Percentiles rank a stretch among this genome's conserved stretches.
phyloP scores from a whole-genome alignment of 92 coral and sea anemone genomes.

The Porites cylindrica region DNA sequence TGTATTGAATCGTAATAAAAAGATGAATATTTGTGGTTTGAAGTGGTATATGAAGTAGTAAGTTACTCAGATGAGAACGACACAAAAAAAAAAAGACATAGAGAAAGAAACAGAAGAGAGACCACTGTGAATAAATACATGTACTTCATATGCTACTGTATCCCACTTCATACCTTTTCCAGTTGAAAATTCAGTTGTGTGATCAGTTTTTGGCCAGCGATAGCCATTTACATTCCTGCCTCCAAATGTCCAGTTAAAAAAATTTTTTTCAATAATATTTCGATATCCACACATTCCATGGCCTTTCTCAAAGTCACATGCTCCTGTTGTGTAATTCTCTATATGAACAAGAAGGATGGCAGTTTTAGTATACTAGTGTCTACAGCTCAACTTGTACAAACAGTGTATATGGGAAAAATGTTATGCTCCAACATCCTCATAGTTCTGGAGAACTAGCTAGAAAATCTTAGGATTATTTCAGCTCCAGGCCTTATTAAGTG shows the following conservation, averaged over 20 bases:
- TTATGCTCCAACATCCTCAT: too few species aligned
- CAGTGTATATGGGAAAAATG: too few species aligned
- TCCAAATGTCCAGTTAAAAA: slow-evolving; percentile 58
- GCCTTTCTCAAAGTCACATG: slow-evolving; percentile 63
- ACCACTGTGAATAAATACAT: background rate
- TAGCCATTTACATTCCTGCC: background rate
- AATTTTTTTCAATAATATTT: slow-evolving; percentile 17
- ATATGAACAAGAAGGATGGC: background rate
- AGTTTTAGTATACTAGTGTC: background rate
- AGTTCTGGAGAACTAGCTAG: too few species aligned
- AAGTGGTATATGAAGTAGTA: too few species aligned
- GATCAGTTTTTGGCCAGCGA: slow-evolving; percentile 55
- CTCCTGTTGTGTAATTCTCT: slow-evolving; percentile 23
- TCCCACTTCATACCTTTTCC: slow-evolving; percentile 52
- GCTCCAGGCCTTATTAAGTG: too few species aligned
- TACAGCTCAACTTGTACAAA: too few species aligned
- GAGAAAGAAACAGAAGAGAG: too few species aligned
- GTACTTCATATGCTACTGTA: background rate
- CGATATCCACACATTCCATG: slow-evolving; percentile 67
- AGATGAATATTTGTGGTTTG: too few species aligned
- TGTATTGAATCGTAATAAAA: too few species aligned
- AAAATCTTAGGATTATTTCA: too few species aligned
- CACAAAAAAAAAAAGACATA: too few species aligned
- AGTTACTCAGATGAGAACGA: too few species aligned
- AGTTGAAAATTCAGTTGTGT: slow-evolving; percentile 58